These are phyloP conservation scores for Plebejus argus DNA, from an alignment of 2,888 invertebrate species.

Conservation along the genomic window DNA sequence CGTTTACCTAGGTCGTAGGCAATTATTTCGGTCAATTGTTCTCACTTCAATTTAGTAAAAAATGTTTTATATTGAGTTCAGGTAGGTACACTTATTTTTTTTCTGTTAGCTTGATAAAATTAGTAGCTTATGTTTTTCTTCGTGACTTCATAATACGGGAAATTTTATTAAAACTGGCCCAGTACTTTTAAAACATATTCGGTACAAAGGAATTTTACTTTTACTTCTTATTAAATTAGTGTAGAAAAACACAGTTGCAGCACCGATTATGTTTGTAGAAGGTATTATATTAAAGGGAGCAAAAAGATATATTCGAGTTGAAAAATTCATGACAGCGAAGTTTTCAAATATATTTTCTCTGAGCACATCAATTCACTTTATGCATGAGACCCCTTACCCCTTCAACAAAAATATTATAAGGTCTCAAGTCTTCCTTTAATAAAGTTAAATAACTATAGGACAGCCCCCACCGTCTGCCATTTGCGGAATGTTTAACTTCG, in stretches of 20 bases:
- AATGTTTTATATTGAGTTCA: too few species aligned
- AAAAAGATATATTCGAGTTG: not conserved
- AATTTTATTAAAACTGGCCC: too few species aligned
- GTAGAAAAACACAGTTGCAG: too few species aligned
- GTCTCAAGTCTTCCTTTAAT: not conserved
- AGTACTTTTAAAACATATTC: too few species aligned
- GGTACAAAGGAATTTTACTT: too few species aligned
- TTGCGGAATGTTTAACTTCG: slow-evolving; percentile 13
- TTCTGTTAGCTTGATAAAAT: too few species aligned
- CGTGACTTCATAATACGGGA: too few species aligned
- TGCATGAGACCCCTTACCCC: slow-evolving; percentile 5
- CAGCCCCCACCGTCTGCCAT: not conserved
- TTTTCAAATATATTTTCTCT: not conserved
- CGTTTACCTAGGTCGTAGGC: not conserved
- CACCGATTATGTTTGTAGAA: too few species aligned
- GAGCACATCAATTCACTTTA: not conserved
- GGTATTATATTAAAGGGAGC: not conserved
- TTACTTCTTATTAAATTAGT: too few species aligned
- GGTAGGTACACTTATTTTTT: not conserved
- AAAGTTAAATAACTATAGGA: slow-evolving; percentile 21
- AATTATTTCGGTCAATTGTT: not conserved
- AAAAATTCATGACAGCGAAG: not conserved
- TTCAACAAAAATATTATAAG: slow-evolving; percentile 21
- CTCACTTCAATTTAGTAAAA: too few species aligned
- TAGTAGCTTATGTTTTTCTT: too few species aligned